Evolutionary conservation across 2,888 invertebrate species (phyloP).

Genomic region (Limnephilus auricula): DNA sequence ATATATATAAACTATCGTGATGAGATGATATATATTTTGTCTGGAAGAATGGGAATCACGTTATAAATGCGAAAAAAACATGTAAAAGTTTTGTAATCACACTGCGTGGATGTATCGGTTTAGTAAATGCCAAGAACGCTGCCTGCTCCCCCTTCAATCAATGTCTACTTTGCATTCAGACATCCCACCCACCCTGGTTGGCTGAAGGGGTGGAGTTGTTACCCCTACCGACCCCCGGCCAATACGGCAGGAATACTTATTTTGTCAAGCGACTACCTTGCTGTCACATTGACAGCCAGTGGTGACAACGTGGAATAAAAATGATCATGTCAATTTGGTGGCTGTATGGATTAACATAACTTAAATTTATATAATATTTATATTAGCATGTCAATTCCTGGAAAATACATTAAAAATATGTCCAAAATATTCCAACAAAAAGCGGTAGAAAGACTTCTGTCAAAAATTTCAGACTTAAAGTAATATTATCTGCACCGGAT

Average conservation of each 20-base stretch:
- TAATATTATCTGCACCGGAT: too few species aligned
- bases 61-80: background rate
- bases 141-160: constrained; percentile 63
- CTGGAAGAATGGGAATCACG: background rate
- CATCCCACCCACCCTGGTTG: constrained; percentile 46
- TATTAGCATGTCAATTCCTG: too few species aligned
- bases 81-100: background rate
- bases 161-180: constrained; percentile 66
- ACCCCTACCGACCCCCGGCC: background rate
- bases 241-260: background rate
- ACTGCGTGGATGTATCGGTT: constrained; percentile 26
- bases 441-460: too few species aligned
- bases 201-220: background rate
- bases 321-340: constrained; percentile 10
- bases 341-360: background rate
- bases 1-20: background rate
- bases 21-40: background rate
- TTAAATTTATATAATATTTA: background rate
- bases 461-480: too few species aligned
- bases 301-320: constrained; percentile 30
- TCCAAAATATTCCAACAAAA: too few species aligned
- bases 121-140: constrained; percentile 36
- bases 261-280: background rate
- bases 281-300: background rate
- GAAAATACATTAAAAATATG: too few species aligned